phyloP scores from a whole-genome alignment of 1,140 invertebrate genomes.

The Apis florea region DNA sequence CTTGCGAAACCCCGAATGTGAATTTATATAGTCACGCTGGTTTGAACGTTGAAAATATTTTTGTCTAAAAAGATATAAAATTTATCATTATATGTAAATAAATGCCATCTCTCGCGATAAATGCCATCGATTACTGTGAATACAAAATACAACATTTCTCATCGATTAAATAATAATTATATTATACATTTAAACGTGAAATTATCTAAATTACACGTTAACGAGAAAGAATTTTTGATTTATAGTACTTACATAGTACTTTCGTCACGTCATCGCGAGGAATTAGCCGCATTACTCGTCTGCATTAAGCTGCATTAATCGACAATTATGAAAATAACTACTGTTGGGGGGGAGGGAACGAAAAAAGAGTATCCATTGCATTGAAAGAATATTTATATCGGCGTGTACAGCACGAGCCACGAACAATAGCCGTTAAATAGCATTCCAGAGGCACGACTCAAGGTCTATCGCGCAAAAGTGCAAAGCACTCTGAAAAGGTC shows the following conservation, averaged over 20 bases:
- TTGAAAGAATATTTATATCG: conserved; percentile 37
- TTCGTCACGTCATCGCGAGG: background rate
- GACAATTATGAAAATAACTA: conserved; percentile 7
- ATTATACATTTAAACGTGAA: background rate
- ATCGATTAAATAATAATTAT: background rate
- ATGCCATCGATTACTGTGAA: background rate
- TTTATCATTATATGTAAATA: no score
- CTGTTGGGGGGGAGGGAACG: background rate
- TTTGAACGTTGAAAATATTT: no score
- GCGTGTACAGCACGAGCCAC: conserved; percentile 30
- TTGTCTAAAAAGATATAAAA: no score
- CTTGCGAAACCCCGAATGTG: background rate
- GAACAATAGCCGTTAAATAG: conserved; percentile 61
- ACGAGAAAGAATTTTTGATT: background rate
- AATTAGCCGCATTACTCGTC: background rate
- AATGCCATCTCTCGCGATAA: background rate
- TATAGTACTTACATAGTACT: background rate
- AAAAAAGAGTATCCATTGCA: conserved; percentile 5
- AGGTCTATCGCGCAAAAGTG: conserved; percentile 51
- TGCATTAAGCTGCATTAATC: conserved; percentile 1
- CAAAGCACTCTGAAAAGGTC: conserved; percentile 36
- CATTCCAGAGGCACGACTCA: conserved; percentile 68
- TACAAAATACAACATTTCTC: background rate
- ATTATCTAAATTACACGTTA: background rate
- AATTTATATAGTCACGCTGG: no score